Evolutionary conservation across 2,113 vertebrate genomes (phyloP), one percentile per base, ranked within the genome.

Genomic region (Dissostichus mawsoni): DNA sequence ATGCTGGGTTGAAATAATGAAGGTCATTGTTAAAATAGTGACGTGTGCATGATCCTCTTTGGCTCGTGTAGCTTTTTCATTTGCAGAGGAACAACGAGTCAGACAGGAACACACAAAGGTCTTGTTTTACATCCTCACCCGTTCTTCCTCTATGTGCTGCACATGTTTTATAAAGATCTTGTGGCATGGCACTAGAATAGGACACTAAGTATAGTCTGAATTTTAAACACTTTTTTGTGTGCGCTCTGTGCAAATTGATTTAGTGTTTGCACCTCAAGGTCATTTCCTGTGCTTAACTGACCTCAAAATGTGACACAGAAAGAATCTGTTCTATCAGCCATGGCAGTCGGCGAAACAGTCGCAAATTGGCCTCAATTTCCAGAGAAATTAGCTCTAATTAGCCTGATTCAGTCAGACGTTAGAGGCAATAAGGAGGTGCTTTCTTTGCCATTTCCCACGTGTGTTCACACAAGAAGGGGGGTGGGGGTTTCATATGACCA

Each of bases 21-120:
- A 78, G 72, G 68, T 70, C 71, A 64, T 33, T 88, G 80, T 69
- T 81, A 65, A 67, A 64, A 72, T 76, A 23, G 29, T 57, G 51
- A 48, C 52, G 69, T 70, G 41, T 55, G 44, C 13, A 45, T 67
- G 66, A 41, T 61, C 36, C n/a, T 47, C 18, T 67, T 18, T 41
- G 18, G 48, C 7, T 3, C 10, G 56, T 44, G 14, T 11, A 20
- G 51, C 59, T 25, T 66, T 14, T 66, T 14, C n/a, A 33, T 67
- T 41, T 41, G 18, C 48, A 36, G 20, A 11, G 50, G 72, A 73
- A 62, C 41, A 18, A 29, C 4, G 51, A 33, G 1, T 2, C 3
- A 20, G 56, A 82, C 50, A 2, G 67, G 18, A 41, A 9, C 11
- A 18, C 11, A 61, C 3, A 55, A 4, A 66, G n/a, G 20, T 53